Percentiles rank a stretch among this genome's conserved stretches.
phyloP scores from a whole-genome alignment of 2,888 invertebrate species.

The Linyphia triangularis region DNA sequence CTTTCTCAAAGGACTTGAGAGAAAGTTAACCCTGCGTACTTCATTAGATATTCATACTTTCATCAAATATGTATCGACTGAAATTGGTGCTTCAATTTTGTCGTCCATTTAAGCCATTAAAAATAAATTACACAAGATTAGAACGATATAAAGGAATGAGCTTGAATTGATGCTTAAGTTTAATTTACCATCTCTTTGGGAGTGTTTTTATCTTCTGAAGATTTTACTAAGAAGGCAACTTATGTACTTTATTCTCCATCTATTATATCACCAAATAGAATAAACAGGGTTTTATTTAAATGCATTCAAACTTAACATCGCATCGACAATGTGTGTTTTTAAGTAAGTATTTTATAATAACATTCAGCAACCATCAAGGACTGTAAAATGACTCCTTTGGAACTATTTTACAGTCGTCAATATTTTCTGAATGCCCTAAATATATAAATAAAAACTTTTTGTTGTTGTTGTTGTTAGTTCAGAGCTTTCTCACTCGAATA shows the following conservation, averaged over 20 bases:
- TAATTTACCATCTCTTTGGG: neutral
- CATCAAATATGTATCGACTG: conserved; percentile 52
- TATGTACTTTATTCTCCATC: neutral
- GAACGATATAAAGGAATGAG: conserved; percentile 10
- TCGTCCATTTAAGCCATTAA: conserved; percentile 47
- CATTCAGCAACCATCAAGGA: too few species aligned
- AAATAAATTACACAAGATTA: conserved; percentile 47
- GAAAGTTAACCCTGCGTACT: conserved; percentile 29
- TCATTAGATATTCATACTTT: conserved; percentile 45
- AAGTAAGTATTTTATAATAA: too few species aligned
- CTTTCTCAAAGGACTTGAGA: neutral
- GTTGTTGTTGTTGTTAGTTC: too few species aligned
- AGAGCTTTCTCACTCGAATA: too few species aligned
- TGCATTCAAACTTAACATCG: too few species aligned
- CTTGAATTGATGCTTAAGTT: conserved; percentile 19
- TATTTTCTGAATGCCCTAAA: too few species aligned
- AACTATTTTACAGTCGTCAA: too few species aligned
- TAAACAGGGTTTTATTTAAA: too few species aligned
- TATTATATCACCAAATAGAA: neutral
- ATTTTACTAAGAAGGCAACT: neutral
- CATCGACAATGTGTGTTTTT: too few species aligned
- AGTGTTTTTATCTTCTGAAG: neutral
- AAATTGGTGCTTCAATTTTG: conserved; percentile 44
- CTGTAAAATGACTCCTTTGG: too few species aligned
- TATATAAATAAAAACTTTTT: too few species aligned